phyloP scores from a whole-genome alignment of 2,797 vertebrate species.

The Parauchenoglanis ngamensis region DNA sequence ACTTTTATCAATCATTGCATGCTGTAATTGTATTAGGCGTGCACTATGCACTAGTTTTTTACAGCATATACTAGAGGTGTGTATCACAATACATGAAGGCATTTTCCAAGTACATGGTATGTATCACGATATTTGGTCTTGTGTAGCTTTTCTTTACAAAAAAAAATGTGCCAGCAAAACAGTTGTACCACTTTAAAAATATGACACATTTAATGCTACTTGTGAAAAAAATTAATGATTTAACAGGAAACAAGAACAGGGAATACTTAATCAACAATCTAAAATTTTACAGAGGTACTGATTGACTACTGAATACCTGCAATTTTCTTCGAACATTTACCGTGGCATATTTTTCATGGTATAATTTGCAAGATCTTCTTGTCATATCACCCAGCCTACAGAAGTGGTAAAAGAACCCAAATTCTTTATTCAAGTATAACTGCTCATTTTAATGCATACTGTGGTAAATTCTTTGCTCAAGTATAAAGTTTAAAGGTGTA shows the following conservation, averaged over 20 bases:
- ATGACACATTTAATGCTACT: background rate
- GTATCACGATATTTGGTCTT: background rate
- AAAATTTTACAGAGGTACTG: background rate
- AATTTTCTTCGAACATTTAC: background rate
- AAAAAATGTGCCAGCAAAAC: background rate
- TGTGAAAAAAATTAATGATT: background rate
- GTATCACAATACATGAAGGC: background rate
- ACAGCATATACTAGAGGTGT: background rate
- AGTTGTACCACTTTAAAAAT: background rate
- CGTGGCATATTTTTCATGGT: background rate
- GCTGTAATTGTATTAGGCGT: background rate
- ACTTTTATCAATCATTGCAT: background rate
- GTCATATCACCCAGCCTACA: background rate
- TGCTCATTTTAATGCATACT: background rate
- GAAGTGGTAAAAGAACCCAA: background rate
- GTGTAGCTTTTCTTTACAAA: background rate
- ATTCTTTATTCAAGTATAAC: background rate
- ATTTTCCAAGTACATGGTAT: background rate
- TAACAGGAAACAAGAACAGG: background rate
- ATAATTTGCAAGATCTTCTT: background rate
- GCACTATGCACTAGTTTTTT: background rate
- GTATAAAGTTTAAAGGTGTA: background rate
- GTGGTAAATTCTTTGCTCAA: background rate
- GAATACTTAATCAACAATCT: background rate
- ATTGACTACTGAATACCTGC: background rate